These are phyloP conservation scores for Chlorospingus flavigularis DNA, from an alignment of 2,797 vertebrate genomes.

Conservation along the genomic window DNA sequence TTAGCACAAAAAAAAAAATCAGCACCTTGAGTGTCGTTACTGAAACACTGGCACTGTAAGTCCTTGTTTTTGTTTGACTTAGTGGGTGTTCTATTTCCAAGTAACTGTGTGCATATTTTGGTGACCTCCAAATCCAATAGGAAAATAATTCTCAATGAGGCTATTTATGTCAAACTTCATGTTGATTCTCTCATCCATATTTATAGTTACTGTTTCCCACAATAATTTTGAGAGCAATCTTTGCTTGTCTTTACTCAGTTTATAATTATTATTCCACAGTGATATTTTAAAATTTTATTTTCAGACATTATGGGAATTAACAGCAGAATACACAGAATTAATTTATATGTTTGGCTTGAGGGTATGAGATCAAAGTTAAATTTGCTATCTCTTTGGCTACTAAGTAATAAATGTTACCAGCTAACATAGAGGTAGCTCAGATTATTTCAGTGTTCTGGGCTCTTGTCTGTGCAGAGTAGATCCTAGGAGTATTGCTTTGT, in stretches of 20 bases:
- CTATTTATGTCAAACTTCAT: background rate
- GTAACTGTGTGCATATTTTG: background rate
- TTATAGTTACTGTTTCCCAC: background rate
- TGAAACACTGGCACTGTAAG: background rate
- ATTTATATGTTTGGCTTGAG: background rate
- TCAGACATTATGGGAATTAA: background rate
- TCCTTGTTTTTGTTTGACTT: background rate
- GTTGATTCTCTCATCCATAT: background rate
- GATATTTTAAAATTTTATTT: background rate
- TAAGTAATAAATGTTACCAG: background rate
- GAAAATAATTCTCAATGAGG: background rate
- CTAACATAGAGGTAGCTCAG: background rate
- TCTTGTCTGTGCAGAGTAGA: background rate
- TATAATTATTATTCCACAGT: background rate
- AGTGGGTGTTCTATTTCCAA: background rate
- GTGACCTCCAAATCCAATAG: background rate
- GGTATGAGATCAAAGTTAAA: background rate
- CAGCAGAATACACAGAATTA: background rate
- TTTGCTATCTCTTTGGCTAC: background rate
- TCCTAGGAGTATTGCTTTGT: background rate
- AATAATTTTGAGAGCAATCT: background rate
- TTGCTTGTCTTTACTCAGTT: background rate
- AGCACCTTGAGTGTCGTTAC: background rate
- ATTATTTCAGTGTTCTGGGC: background rate
- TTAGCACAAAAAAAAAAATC: background rate